Evolutionary conservation across 1,140 invertebrate species (phyloP), one percentile per base, ranked within the genome.

Genomic region (Aphelenchoides besseyi): DNA sequence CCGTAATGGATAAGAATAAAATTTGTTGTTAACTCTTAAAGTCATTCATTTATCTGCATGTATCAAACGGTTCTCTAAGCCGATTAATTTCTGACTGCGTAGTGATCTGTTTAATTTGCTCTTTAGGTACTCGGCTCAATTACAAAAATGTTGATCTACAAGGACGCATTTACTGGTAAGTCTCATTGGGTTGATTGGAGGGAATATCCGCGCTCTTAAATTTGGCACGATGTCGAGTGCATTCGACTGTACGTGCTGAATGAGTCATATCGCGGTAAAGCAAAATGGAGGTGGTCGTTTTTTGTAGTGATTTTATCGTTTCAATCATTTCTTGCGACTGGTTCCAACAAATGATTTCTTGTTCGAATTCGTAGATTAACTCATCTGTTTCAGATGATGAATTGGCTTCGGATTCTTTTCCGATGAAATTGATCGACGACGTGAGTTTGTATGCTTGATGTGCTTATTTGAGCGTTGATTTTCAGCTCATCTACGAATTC

Each of bases 341-440:
- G 5, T 59, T 5, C 18, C 55, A 59, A 59, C 18, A 59, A 5
- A n/a, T n/a, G n/a, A n/a, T n/a, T n/a, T n/a, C n/a, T n/a, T n/a
- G n/a, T n/a, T n/a, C n/a, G n/a, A n/a, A n/a, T n/a, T n/a, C n/a
- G n/a, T n/a, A n/a, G 12, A 59, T 59, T 5, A 28, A 59, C 5
- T 23, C 5, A 18, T 53, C 36, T 16, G n/a, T 78, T 83, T 76
- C 61, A 72, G 74, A 92, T 79, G 94, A 97, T 86, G 95, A 97
- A 87, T 93, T 97, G 91, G 95, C 95, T 88, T 94, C 94, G 37
- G 95, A 97, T 87, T 91, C 92, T n/a, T 95, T 93, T 85, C 95
- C 92, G 87, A 90, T 95, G 71, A 94, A 95, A 85, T 86, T 96
- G 59, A 88, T 97, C 12, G 93, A 96, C 85, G 91, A 94, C 85